Evolutionary conservation across 2,797 vertebrate species (phyloP).

Genomic region (Neoniphon sammara): DNA sequence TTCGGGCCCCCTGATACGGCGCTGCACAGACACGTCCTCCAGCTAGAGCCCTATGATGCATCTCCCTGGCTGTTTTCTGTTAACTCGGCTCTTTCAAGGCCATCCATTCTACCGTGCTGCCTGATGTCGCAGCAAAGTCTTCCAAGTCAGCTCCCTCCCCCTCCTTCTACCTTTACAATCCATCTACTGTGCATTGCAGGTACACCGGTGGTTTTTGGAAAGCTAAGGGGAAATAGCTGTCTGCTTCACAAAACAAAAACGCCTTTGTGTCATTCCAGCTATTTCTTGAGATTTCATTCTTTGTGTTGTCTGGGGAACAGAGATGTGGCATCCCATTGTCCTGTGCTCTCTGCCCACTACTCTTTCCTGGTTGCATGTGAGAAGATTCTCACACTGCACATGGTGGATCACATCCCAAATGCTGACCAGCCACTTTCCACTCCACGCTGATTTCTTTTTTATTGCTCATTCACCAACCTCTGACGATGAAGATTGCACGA

Average conservation of each 20-base stretch:
- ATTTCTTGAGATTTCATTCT: slow-evolving; percentile 20
- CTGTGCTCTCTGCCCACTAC: slow-evolving; percentile 18
- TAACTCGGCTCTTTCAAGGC: slow-evolving; percentile 80
- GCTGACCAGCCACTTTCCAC: slow-evolving; percentile 74
- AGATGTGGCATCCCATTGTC: slow-evolving; percentile 47
- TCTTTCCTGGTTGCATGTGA: slow-evolving; percentile 53
- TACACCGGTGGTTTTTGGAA: slow-evolving; percentile 26
- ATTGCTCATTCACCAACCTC: slow-evolving; percentile 72
- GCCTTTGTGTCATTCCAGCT: slow-evolving; percentile 11
- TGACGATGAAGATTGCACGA: slow-evolving; percentile 72
- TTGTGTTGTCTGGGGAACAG: slow-evolving; percentile 19
- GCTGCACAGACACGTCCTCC: slow-evolving; percentile 67
- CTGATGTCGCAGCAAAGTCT: slow-evolving; percentile 70
- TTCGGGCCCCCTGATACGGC: slow-evolving; percentile 61
- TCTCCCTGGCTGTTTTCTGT: slow-evolving; percentile 80
- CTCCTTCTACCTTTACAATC: slow-evolving; percentile 51
- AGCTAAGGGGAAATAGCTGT: slow-evolving; percentile 40
- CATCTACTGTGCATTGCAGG: slow-evolving; percentile 44
- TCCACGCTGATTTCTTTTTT: slow-evolving; percentile 65
- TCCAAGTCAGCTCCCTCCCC: slow-evolving; percentile 58
- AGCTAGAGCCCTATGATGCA: slow-evolving; percentile 74
- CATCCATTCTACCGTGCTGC: slow-evolving; percentile 74
- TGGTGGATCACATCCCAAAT: slow-evolving; percentile 61
- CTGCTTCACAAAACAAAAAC: slow-evolving; percentile 38
- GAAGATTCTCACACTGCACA: slow-evolving; percentile 31